These are phyloP conservation scores for Pseudopodoces humilis DNA, from an alignment of 2,113 vertebrate species.

Conservation along the genomic window DNA sequence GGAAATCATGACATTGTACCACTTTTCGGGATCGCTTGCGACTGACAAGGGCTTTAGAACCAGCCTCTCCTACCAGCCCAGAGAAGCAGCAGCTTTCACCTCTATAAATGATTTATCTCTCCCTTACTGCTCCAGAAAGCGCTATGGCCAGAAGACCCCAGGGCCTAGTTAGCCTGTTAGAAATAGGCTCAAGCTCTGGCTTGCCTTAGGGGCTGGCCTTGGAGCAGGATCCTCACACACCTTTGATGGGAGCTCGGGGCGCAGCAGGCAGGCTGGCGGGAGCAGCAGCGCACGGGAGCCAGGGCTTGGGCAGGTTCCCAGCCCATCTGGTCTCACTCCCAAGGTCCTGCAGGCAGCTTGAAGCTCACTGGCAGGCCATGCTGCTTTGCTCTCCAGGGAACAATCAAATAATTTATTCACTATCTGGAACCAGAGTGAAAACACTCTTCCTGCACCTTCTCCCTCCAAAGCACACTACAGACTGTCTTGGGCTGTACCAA, in stretches of 20 bases:
- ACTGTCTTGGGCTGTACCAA: background rate
- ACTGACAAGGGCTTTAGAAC: background rate
- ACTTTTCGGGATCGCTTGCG: background rate
- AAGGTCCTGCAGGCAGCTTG: background rate
- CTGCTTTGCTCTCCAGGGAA: background rate
- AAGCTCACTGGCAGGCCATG: background rate
- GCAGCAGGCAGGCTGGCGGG: background rate
- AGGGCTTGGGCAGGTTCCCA: constrained; percentile 7
- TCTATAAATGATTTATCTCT: background rate
- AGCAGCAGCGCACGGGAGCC: background rate
- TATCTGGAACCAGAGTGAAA: background rate
- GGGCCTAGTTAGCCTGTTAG: background rate
- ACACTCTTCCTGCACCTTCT: background rate
- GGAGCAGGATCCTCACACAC: rapidly evolving
- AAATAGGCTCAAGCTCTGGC: rapidly evolving
- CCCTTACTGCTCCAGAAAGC: background rate
- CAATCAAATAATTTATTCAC: constrained; percentile 11
- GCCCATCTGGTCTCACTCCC: constrained; percentile 12
- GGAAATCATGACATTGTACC: background rate
- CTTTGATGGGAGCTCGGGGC: background rate
- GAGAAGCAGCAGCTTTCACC: background rate
- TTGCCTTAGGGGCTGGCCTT: background rate
- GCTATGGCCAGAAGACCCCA: background rate
- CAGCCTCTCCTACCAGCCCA: background rate
- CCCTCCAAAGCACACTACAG: background rate